Evolutionary conservation across 1,140 invertebrate genomes (phyloP), one percentile per base, ranked within the genome.

Genomic region (Metopolophium dirhodum): DNA sequence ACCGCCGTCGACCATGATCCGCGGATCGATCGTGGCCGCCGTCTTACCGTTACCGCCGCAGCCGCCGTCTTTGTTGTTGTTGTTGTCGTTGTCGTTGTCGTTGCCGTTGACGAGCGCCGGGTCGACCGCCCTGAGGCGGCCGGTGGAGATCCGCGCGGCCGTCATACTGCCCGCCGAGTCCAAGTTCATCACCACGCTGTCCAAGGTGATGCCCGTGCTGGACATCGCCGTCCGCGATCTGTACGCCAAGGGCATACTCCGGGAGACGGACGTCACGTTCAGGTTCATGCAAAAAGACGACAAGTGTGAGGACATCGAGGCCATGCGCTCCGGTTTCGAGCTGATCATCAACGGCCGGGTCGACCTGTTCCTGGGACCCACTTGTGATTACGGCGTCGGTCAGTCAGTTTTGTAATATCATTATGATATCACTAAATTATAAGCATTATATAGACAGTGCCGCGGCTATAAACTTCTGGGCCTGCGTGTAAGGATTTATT

Each of bases 331-430:
- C 8, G 96, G 96, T 2, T 97, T 97, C 94, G 96, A 97, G 94
- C 96, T 96, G 18, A 97, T 97, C 94, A 94, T 94, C 95, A 77
- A 57, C 82, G 91, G 91, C 7, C 68, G 77, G 37, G 96, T 97
- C 0, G 97, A 97, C 94, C 96, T 97, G 3, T 97, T 97, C 93
- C 96, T 98, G 91, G 97, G 97, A 23, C 97, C 97, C 3, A 96
- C 96, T 1, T 98, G 97, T 94, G 97, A 98, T 94, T 97, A 97
- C 95, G 96, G 97, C 47, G 95, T 97, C 68, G 97, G 97, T 98
- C 95, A 96, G 96, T 95, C 23, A 45, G 3, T 68, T 61, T 30
- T 57, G 23, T 51, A n/a, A 68, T 68, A 68, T 6, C 26, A n/a
- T n/a, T n/a, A 14, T 68, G 7, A 26, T 26, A 61, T 23, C 1